Evolutionary conservation across 92 coral and sea anemone genomes (phyloP), one percentile per base, ranked within the genome.

Genomic region (Scolanthus callimorphus): DNA sequence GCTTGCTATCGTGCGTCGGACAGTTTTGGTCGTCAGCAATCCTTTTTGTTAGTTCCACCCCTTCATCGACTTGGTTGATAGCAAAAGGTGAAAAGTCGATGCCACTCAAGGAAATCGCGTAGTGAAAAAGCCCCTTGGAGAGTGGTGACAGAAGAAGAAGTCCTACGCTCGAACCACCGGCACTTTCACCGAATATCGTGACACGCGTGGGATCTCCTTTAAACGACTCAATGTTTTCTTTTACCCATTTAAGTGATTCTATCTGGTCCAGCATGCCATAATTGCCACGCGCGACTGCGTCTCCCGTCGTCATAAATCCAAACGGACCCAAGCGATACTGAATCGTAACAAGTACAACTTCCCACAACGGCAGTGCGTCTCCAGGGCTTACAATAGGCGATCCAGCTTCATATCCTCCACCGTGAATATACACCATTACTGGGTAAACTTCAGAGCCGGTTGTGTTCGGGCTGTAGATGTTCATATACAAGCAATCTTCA

Each of bases 131-230:
- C 29, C 86, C 80, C 63, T 77, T 49, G 25, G 86, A 77, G 10
- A 63, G 67, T 27, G 90, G 86, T 20, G 96, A 87, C 54, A 87
- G 67, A 2, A 73, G 26, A 1, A 67, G 75, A 1, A 87, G 75
- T 2, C 96, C 90, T 24, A 87, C 96, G 31, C 96, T 87, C 21
- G 96, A 82, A 1, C 90, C 96, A 1, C 96, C 96, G 1, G 90
- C 96, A 55, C 96, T 87, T 45, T 87, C 96, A 2, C 96, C 96
- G 74, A 77, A 87, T 82, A 87, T 82, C 52, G 90, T 87, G 20
- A 87, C 86, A 23, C 70, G 73, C 13, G 81, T 67, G 6, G 80
- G 80, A 41, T 87, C 86, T 29, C 96, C 96, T 27, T 83, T 83
- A 60, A 87, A 87, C 26, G 39, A 67, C 54, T 26, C 38, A 50